These are phyloP conservation scores for Urocolius indicus DNA, from an alignment of 2,113 vertebrate species.

Conservation along the genomic window DNA sequence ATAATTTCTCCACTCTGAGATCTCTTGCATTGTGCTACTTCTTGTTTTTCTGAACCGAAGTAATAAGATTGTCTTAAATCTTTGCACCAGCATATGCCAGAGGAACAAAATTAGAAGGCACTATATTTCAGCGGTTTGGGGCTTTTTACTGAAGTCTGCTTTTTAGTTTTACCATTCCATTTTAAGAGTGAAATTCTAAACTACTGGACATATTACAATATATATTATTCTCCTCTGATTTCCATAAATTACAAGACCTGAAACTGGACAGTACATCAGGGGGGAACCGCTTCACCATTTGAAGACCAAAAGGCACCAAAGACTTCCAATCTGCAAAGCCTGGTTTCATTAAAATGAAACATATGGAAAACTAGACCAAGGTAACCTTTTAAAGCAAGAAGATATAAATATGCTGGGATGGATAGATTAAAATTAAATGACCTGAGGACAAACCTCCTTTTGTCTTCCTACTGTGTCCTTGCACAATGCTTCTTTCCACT, in stretches of 20 bases:
- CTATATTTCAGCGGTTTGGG: neutral
- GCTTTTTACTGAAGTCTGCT: neutral
- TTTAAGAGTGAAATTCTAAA: neutral
- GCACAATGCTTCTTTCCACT: neutral
- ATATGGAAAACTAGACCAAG: neutral
- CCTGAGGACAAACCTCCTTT: neutral
- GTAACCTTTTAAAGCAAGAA: neutral
- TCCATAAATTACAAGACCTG: neutral
- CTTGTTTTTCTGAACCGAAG: neutral
- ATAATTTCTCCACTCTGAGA: neutral
- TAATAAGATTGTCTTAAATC: neutral
- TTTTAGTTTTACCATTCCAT: neutral
- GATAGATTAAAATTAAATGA: neutral
- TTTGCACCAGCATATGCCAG: neutral
- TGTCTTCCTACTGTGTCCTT: neutral
- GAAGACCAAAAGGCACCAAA: neutral
- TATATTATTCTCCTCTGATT: neutral
- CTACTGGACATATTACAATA: neutral
- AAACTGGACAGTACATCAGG: neutral
- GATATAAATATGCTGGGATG: neutral
- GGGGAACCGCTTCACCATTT: neutral
- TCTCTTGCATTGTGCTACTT: neutral
- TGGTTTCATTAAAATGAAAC: slow-evolving; percentile 1
- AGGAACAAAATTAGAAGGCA: neutral
- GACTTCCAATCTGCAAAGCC: neutral